Evolutionary conservation across 2,888 invertebrate species (phyloP).

Genomic region (Trichopoda pennipes): DNA sequence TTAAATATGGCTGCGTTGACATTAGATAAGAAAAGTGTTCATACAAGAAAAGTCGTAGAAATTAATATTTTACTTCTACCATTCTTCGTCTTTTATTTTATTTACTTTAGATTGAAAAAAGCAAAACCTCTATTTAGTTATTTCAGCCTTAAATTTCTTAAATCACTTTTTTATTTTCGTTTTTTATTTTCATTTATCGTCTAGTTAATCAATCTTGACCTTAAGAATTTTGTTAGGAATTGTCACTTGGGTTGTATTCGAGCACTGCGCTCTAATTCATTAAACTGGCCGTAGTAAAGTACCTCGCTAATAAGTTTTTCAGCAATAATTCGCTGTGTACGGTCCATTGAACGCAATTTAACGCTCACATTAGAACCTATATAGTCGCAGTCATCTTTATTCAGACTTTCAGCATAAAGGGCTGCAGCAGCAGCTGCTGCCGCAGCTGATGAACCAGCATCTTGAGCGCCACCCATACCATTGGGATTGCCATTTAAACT

Average conservation of each 20-base stretch:
- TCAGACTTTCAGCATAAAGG: conserved; percentile 76
- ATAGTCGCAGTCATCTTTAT: conserved; percentile 78
- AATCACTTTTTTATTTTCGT: not conserved
- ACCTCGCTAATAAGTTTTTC: conserved; percentile 80
- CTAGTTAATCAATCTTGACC: conserved; percentile 60
- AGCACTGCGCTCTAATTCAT: conserved; percentile 78
- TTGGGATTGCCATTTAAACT: conserved; percentile 63
- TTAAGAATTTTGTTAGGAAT: conserved; percentile 67
- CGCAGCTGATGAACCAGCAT: conserved; percentile 71
- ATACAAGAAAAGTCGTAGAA: too few relatives aligned
- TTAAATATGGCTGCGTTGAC: too few relatives aligned
- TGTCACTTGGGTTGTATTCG: conserved; percentile 79
- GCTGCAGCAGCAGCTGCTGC: conserved; percentile 76
- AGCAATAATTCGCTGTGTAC: conserved; percentile 79
- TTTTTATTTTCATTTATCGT: not conserved
- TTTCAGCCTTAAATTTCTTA: not conserved
- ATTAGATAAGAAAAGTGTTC: too few relatives aligned
- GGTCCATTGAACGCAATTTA: conserved; percentile 79
- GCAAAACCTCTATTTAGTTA: too few relatives aligned
- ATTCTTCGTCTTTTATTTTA: too few relatives aligned
- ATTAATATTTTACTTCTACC: too few relatives aligned
- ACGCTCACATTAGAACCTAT: conserved; percentile 79
- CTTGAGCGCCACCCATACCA: conserved; percentile 73
- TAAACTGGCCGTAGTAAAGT: conserved; percentile 79
- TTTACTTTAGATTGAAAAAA: too few relatives aligned